A percentile compares a stretch with the other conserved stretches of the same genome.
Evolutionary conservation across 2,888 invertebrate species (phyloP).

Genomic region (Cactoblastis cactorum): DNA sequence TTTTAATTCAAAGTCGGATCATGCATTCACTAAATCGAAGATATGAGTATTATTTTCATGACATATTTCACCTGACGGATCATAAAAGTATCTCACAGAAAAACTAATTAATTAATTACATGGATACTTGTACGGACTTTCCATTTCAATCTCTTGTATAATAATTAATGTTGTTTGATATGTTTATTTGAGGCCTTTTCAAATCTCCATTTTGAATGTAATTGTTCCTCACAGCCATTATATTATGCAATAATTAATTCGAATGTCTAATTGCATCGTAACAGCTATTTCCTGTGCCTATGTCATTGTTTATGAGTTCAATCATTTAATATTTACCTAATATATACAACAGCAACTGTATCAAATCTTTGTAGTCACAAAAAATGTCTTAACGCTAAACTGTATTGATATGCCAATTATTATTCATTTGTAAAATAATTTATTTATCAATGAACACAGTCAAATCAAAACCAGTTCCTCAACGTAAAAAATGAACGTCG

Average conservation of each 20-base stretch:
- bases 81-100: background rate
- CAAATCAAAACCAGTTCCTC: background rate
- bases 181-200: background rate
- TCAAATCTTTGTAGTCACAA: slow-evolving; percentile 4
- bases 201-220: background rate
- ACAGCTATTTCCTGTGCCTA: slow-evolving; percentile 36
- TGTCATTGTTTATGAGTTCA: slow-evolving; percentile 52
- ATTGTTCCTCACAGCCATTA: background rate
- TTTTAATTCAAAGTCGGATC: too few species aligned
- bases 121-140: background rate
- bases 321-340: too few species aligned
- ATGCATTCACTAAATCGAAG: background rate
- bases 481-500: background rate
- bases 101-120: background rate
- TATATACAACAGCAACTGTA: too few species aligned
- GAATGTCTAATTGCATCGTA: slow-evolving; percentile 36
- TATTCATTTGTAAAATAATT: background rate
- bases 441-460: background rate
- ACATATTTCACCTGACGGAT: background rate
- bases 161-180: background rate
- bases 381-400: background rate
- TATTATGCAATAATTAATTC: background rate
- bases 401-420: background rate
- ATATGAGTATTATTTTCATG: too few species aligned
- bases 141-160: background rate